A percentile compares a stretch with the other conserved stretches of the same genome.
These are phyloP conservation scores for Sylvia atricapilla DNA, from an alignment of 2,113 vertebrate genomes.

Conservation along the genomic window DNA sequence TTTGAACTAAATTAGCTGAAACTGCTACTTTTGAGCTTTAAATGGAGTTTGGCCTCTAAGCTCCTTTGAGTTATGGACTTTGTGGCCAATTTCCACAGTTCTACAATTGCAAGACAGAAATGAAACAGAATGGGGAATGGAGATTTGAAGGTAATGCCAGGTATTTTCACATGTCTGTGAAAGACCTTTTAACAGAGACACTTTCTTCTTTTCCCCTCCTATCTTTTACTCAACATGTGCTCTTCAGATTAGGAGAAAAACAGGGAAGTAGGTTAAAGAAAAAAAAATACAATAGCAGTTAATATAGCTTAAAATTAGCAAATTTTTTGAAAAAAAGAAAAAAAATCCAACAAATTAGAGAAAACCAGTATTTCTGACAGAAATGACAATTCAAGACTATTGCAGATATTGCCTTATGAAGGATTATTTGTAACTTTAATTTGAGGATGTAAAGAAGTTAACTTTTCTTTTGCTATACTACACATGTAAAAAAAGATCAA, in stretches of 20 bases:
- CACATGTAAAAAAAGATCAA: slow-evolving; percentile 75
- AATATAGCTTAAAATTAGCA: slow-evolving; percentile 44
- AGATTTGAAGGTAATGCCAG: neutral
- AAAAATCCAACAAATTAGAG: slow-evolving; percentile 28
- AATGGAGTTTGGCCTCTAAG: neutral
- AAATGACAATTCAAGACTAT: slow-evolving; percentile 56
- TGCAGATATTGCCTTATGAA: slow-evolving; percentile 52
- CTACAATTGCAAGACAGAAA: neutral
- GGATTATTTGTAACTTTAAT: slow-evolving; percentile 72
- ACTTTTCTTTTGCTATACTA: slow-evolving; percentile 68
- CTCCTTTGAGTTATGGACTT: neutral
- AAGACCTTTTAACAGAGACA: neutral
- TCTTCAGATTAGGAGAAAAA: slow-evolving; percentile 6
- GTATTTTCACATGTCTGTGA: neutral
- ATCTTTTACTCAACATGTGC: neutral
- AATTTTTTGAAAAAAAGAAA: neutral
- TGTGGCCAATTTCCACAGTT: neutral
- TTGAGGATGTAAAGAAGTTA: slow-evolving; percentile 68
- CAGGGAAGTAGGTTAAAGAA: slow-evolving; percentile 24
- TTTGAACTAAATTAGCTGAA: neutral
- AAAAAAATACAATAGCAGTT: neutral
- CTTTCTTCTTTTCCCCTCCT: neutral
- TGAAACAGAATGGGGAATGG: neutral
- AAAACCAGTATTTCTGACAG: slow-evolving; percentile 39
- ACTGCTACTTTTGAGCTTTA: neutral